Evolutionary conservation across 1,140 invertebrate genomes (phyloP), one percentile per base, ranked within the genome.

Genomic region (Argopecten irradians): DNA sequence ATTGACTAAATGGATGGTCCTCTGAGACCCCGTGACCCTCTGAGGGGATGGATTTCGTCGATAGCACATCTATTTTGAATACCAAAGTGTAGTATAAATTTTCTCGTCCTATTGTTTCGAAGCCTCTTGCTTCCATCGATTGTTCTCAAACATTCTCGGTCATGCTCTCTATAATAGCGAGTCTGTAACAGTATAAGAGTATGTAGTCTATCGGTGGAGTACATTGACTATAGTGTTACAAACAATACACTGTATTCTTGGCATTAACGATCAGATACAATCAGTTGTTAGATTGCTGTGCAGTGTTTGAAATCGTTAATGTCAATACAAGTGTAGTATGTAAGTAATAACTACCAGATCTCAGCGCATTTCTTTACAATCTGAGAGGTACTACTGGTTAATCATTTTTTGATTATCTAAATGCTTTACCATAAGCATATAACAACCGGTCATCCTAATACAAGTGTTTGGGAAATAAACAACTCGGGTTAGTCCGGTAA

Each of bases 11-110:
- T 71, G 55, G 55, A 71, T 71, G 55, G 55, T 71, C 55, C 28
- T 71, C 55, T n/a, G 55, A 71, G 55, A 71, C 55, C 11, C n/a
- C 28, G 13, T 71, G 55, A 71, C 55, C 55, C 55, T 71, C 55
- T 71, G 1, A 71, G 55, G 55, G 28, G 55, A 71, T 71, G 55
- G 55, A n/a, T 71, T 71, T 71, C 55, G 55, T 71, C 55, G 55
- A 71, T 71, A 71, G 55, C 55, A 71, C 55, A 71, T 71, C 55
- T 71, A 71, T n/a, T 71, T 71, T 71, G 55, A 71, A 71, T 71
- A 71, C 55, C 55, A n/a, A 71, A n/a, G 55, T 71, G 55, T 71
- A 28, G 55, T 71, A 71, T 71, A 71, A 71, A 71, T 71, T 71
- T 71, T n/a, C 55, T 71, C 55, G 55, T 71, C 55, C 55, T 16